A percentile compares a stretch with the other conserved stretches of the same genome.
Conservation (phyloP, 2,888 invertebrate species). For the Zygogramma bicolorata region DNA sequence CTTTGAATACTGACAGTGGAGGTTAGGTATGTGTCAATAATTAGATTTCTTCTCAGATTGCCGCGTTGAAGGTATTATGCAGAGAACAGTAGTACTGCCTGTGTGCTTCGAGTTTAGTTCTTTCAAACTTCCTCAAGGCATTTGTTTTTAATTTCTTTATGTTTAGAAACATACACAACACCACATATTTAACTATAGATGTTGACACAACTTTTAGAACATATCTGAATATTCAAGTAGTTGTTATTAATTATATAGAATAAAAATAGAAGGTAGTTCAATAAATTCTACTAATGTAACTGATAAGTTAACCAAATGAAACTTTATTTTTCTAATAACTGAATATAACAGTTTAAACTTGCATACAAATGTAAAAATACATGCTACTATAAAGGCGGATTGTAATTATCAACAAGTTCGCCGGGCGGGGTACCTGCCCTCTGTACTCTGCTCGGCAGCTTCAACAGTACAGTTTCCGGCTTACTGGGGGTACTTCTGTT, state of each 20-base stretch:
- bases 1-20: no score
- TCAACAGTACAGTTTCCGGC: conserved; percentile 59
- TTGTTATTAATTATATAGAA: background rate
- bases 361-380: conserved; percentile 39
- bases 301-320: background rate
- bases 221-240: no score
- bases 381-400: conserved; percentile 27
- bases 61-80: no score
- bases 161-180: no score
- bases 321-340: background rate
- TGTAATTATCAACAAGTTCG: conserved; percentile 40
- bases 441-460: conserved; percentile 48
- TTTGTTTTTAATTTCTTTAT: no score
- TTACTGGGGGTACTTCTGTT: conserved; percentile 50
- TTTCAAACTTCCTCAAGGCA: no score
- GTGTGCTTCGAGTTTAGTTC: no score
- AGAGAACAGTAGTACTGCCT: no score
- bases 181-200: no score
- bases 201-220: no score
- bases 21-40: no score
- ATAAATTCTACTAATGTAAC: background rate
- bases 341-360: conserved; percentile 25
- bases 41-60: no score
- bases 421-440: conserved; percentile 50
- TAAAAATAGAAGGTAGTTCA: background rate